Evolutionary conservation across 2,888 invertebrate species (phyloP), one percentile per base, ranked within the genome.

Genomic region (Parasteatoda lunata): DNA sequence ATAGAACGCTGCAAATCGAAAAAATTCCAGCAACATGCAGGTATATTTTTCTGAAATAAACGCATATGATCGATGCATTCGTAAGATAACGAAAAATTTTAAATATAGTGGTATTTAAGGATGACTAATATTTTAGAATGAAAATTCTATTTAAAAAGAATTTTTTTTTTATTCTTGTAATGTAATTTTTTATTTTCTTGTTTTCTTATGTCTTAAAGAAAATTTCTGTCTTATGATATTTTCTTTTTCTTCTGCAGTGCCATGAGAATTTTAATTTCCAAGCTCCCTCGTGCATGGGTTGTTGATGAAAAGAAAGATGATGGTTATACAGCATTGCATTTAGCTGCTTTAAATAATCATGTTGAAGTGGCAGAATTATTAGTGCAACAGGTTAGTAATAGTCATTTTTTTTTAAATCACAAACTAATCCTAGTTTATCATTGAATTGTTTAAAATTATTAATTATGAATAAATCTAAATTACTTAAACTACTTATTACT

Each of bases 261-360:
- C 79, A 98, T 98, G 98, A 95, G 97, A 91, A 97, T 98, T 91
- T 94, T 98, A 91, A 93, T 98, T 90, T 95, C 96, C 78, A 98
- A 98, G 93, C 94, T 98, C 88, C 97, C 97, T 59, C 94, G 98
- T 48, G 96, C 97, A 3, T 99, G 98, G 98, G 96, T 98, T 91
- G 98, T 98, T 84, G 98, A 99, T 92, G 98, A 99, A 93, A 98
- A 98, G 91, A 99, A 99, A 92, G 98, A 98, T 92, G 98, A 99
- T 91, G 98, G 98, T 1, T 98, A 98, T 93, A 98, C 98, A 0
- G 98, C 98, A 0, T 94, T 98, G 47, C 98, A 98, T 92, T 94
- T 98, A 90, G 98, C 98, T 0, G 97, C 98, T 0, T 94, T 98
- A 54, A 98, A 98, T 93, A 98, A 98, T 93, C 98, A 98, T 93